Evolutionary conservation across 2,888 invertebrate species (phyloP), one percentile per base, ranked within the genome.

Genomic region (Ypsolopha scabrella): DNA sequence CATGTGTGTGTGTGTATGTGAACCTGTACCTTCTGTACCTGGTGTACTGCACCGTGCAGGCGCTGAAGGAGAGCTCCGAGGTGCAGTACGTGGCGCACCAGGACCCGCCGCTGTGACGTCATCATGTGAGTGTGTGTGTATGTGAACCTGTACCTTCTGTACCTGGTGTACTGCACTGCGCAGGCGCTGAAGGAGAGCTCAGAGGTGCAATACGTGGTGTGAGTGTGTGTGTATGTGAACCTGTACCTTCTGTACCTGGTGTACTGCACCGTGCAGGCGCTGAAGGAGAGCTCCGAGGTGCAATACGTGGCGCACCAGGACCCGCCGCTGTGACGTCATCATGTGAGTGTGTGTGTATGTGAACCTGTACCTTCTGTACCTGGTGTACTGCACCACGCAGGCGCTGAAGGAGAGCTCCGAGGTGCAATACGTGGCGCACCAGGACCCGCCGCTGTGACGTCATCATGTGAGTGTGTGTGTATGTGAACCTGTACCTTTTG

Each of bases 381-480:
- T 80, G 50, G 79, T 80, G 0, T 75, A 68, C 59, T 76, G 49
- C 41, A 38, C 35, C 8, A 38, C 45, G 3, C 60, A 66, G 8
- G 52, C 67, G 2, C 62, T 75, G 0, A 67, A 72, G 35, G 73
- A 77, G 50, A 64, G 52, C 51, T 55, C 67, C 0, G 69, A 70
- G 13, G 74, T 78, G 0, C 72, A 74, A 45, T 78, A 79, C 55
- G 62, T 71, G 14, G 67, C 69, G 0, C 72, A 75, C 47, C 65
- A 60, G 33, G 62, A 66, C 8, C 62, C 11, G 14, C 37, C n/a
- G n/a, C n/a, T 9, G 41, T 13, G 7, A 2, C 8, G 41, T n/a
- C 13, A 9, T 7, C 6, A 14, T n/a, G 41, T 14, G 14, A 41
- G 13, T 11, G 11, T 11, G 7, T 14, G 14, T 11, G 41, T 41